Evolutionary conservation across 2,113 vertebrate genomes (phyloP).

Genomic region (Genyomyrus donnyi): DNA sequence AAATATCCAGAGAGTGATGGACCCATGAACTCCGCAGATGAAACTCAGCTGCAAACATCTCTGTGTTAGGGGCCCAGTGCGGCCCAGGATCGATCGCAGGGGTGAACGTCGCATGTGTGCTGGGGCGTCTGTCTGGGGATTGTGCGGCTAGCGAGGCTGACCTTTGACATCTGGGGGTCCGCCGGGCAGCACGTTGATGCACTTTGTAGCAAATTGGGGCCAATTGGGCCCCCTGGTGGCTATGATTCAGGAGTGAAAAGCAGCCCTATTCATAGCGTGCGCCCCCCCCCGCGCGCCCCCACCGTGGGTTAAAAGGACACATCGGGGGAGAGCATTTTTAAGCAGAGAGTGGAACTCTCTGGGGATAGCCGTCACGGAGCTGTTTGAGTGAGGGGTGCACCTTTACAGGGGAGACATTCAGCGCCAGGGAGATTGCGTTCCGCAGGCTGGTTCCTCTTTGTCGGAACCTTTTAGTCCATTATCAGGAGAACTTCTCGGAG

Average conservation of each 20-base stretch:
- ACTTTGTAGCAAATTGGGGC: neutral
- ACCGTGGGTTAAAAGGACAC: neutral
- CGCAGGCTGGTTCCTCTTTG: neutral
- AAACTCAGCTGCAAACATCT: neutral
- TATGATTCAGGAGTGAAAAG: neutral
- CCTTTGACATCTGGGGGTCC: neutral
- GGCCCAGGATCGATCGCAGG: neutral
- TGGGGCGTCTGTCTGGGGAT: neutral
- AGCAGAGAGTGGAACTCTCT: neutral
- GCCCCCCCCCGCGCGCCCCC: neutral
- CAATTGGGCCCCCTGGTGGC: neutral
- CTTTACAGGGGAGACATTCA: neutral
- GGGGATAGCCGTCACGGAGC: neutral
- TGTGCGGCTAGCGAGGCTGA: neutral
- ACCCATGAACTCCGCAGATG: neutral
- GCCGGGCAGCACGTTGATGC: neutral
- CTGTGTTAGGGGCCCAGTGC: neutral
- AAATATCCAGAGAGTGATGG: neutral
- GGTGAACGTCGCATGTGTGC: neutral
- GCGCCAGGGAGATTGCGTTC: neutral
- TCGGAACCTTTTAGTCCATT: slow-evolving; percentile 9
- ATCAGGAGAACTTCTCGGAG: neutral
- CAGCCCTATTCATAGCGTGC: neutral
- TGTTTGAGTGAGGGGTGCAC: neutral
- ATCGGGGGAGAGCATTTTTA: neutral